These are phyloP conservation scores for Microplitis demolitor DNA, from an alignment of 1,140 invertebrate genomes.

Conservation along the genomic window DNA sequence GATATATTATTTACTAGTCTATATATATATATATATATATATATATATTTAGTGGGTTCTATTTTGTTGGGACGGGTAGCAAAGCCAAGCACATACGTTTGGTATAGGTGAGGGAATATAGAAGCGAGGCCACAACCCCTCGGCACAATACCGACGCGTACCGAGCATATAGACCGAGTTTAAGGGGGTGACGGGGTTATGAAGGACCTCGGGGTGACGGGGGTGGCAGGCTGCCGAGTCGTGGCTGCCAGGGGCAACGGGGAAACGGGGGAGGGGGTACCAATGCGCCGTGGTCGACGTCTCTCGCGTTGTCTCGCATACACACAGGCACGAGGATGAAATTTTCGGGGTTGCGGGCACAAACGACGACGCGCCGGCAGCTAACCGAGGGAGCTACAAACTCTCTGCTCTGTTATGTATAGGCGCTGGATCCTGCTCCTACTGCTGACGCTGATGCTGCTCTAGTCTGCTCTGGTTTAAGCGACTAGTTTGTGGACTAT, in stretches of 20 bases:
- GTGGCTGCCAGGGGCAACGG: no score
- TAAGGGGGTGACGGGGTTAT: not conserved
- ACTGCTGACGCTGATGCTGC: no score
- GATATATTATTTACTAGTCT: no score
- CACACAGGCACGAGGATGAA: constrained; percentile 27
- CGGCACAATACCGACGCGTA: constrained; percentile 21
- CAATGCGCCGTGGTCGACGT: constrained; percentile 4
- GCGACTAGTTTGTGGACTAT: not conserved
- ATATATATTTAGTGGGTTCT: no score
- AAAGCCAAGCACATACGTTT: not conserved
- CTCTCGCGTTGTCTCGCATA: constrained; percentile 11
- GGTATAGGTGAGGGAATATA: constrained; percentile 3
- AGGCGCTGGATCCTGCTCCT: no score
- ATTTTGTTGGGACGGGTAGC: no score
- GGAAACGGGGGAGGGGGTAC: constrained; percentile 6
- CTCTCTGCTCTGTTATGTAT: no score
- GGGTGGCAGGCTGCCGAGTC: no score
- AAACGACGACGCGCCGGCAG: not conserved
- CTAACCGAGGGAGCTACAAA: no score
- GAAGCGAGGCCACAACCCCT: constrained; percentile 19
- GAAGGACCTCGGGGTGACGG: no score
- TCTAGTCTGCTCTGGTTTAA: not conserved
- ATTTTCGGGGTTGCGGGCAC: constrained; percentile 34
- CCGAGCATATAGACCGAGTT: constrained; percentile 8
- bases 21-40: no score